phyloP scores from a whole-genome alignment of 2,113 vertebrate genomes.

The Cnemophilus loriae region DNA sequence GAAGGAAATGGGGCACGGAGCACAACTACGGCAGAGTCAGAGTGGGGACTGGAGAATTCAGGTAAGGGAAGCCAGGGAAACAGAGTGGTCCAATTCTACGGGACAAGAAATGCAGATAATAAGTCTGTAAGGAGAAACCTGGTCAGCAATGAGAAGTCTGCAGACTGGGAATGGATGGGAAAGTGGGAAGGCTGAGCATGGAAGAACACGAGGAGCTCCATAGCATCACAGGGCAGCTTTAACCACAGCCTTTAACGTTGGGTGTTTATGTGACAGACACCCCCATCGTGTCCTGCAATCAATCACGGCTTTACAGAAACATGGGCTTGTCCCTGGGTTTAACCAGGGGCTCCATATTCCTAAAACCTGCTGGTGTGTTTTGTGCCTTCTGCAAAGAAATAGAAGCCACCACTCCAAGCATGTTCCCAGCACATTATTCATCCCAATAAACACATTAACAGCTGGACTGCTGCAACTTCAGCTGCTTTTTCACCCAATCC shows the following conservation, averaged over 20 bases:
- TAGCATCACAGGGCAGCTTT: neutral
- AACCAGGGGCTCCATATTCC: neutral
- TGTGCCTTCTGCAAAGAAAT: neutral
- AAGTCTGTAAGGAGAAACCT: neutral
- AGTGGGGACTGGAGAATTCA: fast-evolving
- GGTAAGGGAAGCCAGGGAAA: neutral
- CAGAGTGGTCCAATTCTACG: fast-evolving
- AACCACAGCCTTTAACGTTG: fast-evolving
- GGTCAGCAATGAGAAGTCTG: neutral
- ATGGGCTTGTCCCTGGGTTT: neutral
- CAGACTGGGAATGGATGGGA: neutral
- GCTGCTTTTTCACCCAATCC: neutral
- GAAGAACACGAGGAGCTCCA: neutral
- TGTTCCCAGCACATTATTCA: neutral
- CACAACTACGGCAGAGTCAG: too few species aligned
- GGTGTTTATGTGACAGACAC: neutral
- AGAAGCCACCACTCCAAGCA: neutral
- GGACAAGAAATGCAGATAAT: neutral
- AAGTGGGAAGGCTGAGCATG: neutral
- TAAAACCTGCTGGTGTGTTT: neutral
- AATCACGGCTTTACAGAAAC: too few species aligned
- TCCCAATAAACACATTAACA: neutral
- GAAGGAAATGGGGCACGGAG: neutral
- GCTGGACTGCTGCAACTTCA: neutral
- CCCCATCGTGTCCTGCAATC: fast-evolving